Base-by-base conservation (phyloP, 2,888 invertebrate genomes). In the Cerceris ruficornis region DNA sequence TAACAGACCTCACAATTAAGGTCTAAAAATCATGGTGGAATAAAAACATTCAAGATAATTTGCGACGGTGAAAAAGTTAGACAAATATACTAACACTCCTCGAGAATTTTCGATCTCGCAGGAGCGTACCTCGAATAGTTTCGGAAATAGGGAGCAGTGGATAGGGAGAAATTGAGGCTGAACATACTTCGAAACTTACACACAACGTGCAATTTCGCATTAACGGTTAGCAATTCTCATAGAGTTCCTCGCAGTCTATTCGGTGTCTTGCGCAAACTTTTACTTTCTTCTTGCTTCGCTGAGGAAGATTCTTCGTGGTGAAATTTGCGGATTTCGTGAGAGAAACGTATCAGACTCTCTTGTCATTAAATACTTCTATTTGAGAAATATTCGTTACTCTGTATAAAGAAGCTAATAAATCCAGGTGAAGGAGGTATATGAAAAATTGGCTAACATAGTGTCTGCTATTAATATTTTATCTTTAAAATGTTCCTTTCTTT, bases 151-250 rank as follows among this genome's bases (percentile, higher is more conserved):
- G 49, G 52, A 59, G 49, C 57, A 15, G 14, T 65, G 28, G 17
- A 49, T 39, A 49, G 58, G 46, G 43, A 52, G 50, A 42, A 55
- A 52, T 54, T 46, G 55, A 28, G 14, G 50, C 43, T 49, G 70
- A 75, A 69, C 69, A 42, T 57, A 65, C 61, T 75, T 70, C 9
- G 67, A 68, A 71, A 74, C 62, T 80, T 69, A 66, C 69, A 69
- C 62, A 74, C 62, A 39, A 9, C 41, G 52, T 13, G 71, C 77
- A 80, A 77, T 69, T 77, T 67, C 74, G 46, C 71, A 71, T 80
- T 81, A 80, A 71, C 64, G 49, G 54, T 55, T 61, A 55, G 59
- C 60, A 64, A 39, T 64, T 76, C 52, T 41, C 41, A n/a, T 59
- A 7, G 55, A 75, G 65, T 73, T 68, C 49, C 50, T 43, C 39